phyloP scores from a whole-genome alignment of 2,888 invertebrate genomes.

The Amiota communis region DNA sequence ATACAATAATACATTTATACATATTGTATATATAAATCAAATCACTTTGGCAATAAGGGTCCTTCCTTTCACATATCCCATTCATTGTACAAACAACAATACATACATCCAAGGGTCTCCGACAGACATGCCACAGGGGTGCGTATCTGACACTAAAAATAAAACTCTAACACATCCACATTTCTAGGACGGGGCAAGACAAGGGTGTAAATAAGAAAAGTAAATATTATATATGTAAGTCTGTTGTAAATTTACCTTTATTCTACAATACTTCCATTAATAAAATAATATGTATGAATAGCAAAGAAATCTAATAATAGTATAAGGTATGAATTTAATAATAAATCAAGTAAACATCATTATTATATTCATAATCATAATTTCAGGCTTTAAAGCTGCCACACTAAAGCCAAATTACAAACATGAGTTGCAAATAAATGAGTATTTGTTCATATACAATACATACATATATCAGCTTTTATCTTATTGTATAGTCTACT shows the following conservation, averaged over 20 bases:
- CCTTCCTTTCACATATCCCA: neutral
- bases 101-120: too few relatives aligned
- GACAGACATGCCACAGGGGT: neutral
- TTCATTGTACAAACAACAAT: too few relatives aligned
- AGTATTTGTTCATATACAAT: neutral
- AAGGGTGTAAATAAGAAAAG: neutral
- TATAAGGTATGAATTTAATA: constrained; percentile 61
- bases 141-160: constrained; percentile 1
- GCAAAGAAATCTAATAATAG: constrained; percentile 33
- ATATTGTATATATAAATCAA: constrained; percentile 64
- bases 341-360: constrained; percentile 54
- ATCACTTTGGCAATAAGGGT: constrained; percentile 56
- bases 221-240: too few relatives aligned
- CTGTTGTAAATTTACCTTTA: too few relatives aligned
- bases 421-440: constrained; percentile 32
- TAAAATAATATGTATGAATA: neutral
- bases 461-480: too few relatives aligned
- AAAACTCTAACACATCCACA: neutral
- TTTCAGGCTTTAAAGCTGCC: constrained; percentile 29
- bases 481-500: neutral
- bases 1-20: too few relatives aligned
- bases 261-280: neutral
- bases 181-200: neutral
- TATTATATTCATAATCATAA: constrained; percentile 30
- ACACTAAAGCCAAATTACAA: constrained; percentile 50